Evolutionary conservation across 35 echinoderm and acorn worm genomes (phyloP), one percentile per base, ranked within the genome.

Genomic region (Strongylocentrotus purpuratus): DNA sequence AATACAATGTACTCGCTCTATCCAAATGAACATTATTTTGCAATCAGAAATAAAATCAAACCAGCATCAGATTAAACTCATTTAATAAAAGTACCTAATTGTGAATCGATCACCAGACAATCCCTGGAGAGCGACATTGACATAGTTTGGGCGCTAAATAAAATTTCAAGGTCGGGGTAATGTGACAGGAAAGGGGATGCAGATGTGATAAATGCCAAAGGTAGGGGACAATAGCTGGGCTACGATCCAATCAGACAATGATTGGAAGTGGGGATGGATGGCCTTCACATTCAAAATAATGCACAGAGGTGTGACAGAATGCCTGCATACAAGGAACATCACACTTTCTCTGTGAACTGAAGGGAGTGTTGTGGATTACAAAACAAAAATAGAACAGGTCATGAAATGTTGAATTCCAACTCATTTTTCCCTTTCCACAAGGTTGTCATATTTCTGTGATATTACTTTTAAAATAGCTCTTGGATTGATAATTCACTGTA

Each of bases 221-320:
- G 65, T 78, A 28, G 28, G 5, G n/a, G 65, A 78, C 65, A 78
- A 78, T 78, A 78, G 65, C 65, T 78, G 7, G 65, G 22, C 65
- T 78, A 28, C 65, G 25, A 78, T 78, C 65, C 65, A 78, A 78
- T 78, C 65, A 78, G 65, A 78, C 65, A 78, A 78, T 78, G 65
- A 78, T 22, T 28, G 20, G 20, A 28, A 78, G 65, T 78, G 22
- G 65, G 20, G 28, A 28, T 78, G 20, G 28, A 28, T 78, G 65
- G 65, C 65, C 65, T 78, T 78, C 65, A 78, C 65, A 78, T 78
- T 78, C 65, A 78, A 78, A 28, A 78, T 78, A 78, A 78, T 78
- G 25, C 65, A 78, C 65, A 78, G n/a, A 4, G 20, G 65, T 78
- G 65, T 78, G 65, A 28, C 4, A 4, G 28, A 78, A 8, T 78